Evolutionary conservation across 2,113 vertebrate genomes (phyloP), one percentile per base, ranked within the genome.

Genomic region (Misgurnus mizolepis): DNA sequence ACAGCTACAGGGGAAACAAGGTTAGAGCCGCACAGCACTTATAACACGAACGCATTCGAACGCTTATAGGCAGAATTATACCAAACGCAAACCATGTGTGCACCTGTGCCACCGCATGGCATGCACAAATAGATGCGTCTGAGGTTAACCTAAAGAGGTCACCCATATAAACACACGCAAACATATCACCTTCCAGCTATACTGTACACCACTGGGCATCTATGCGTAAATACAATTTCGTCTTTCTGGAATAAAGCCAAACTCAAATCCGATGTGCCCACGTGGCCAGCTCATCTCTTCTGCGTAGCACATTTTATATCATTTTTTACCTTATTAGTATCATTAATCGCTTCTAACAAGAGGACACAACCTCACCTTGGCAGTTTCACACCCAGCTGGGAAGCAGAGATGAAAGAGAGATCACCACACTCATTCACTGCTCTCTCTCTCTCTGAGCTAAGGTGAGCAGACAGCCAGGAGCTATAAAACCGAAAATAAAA

Each of bases 311-410:
- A 87, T 85, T 88, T 89, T 84, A 88, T 90, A 91, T 89, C 89
- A 91, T 91, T 91, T 92, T 91, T 89, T 91, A 91, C 91, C 89
- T 90, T 91, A 92, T 89, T 83, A 92, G 91, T 89, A 81, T 89
- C 90, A 92, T 93, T 92, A 93, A 92, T 91, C 89, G 90, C 89
- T 91, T 89, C 89, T 91, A 92, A 93, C 91, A 92, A 92, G 90
- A 91, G 92, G 92, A 92, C 90, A 86, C 90, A 90, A 90, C 91
- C 92, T 92, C 89, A 91, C 91, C 91, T 92, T 91, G 91, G 88
- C 89, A 88, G 88, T 91, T 89, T 91, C 83, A 85, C 85, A 90
- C 82, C 56, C 88, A 88, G 82, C 77, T 76, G 69, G 74, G 73
- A 72, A 82, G 76, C 34, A 76, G 68, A 67, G 41, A 67, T 85